These are phyloP conservation scores for Percopsis omiscomaycus DNA, from an alignment of 2,797 vertebrate genomes.

Conservation along the genomic window DNA sequence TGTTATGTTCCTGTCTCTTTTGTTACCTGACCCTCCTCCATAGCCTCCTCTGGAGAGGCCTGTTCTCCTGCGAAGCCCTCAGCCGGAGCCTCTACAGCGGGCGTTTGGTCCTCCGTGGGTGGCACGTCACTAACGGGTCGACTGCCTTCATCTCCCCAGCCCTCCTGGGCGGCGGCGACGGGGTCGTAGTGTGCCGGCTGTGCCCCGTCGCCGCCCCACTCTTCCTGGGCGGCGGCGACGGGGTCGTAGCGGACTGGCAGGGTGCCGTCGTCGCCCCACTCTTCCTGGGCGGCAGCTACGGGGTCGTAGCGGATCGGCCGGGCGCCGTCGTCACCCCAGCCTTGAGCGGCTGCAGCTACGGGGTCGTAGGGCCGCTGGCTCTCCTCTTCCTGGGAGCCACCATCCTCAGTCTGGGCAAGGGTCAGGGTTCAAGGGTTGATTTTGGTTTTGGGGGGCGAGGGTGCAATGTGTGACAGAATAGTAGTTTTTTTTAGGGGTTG, in stretches of 20 bases:
- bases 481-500: background rate
- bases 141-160: constrained; percentile 50
- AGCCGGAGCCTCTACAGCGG: constrained; percentile 48
- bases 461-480: background rate
- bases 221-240: constrained; percentile 50
- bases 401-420: constrained; percentile 80
- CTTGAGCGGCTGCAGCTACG: constrained; percentile 64
- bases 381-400: constrained; percentile 61
- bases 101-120: constrained; percentile 42
- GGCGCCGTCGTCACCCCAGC: constrained; percentile 75
- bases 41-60: background rate
- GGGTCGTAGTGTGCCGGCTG: constrained; percentile 43
- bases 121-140: constrained; percentile 45
- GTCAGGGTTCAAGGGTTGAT: constrained; percentile 62
- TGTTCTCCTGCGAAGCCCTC: constrained; percentile 15
- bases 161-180: constrained; percentile 50
- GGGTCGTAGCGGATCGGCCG: constrained; percentile 53
- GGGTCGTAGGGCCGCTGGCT: constrained; percentile 59
- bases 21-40: constrained; percentile 76
- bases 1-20: constrained; percentile 37
- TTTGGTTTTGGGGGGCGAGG: constrained; percentile 32
- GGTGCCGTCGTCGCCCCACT: constrained; percentile 66
- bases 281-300: constrained; percentile 50
- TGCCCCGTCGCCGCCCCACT: constrained; percentile 64
- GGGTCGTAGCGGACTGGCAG: constrained; percentile 54